phyloP scores from a whole-genome alignment of 2,888 invertebrate species.

The Pristionchus fissidentatus region DNA sequence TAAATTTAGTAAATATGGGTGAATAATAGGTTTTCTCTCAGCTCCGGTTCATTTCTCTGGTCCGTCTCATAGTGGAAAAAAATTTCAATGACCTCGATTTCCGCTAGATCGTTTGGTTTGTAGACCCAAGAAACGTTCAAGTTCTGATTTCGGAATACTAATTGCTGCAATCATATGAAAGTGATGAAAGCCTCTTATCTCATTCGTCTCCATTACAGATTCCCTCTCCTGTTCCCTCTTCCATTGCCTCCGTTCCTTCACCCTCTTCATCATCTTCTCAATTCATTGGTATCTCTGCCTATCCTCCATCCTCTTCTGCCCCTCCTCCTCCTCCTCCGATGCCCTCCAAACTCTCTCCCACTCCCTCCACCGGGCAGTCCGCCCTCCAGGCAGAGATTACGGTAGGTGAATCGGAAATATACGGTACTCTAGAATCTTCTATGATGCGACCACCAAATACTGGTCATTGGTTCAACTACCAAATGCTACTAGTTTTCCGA shows the following conservation, averaged over 20 bases:
- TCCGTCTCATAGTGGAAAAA: too few species aligned
- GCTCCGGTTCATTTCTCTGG: too few species aligned
- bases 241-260: neutral
- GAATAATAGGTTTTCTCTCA: too few species aligned
- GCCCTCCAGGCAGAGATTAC: slow-evolving; percentile 19
- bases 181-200: too few species aligned
- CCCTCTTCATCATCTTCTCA: neutral
- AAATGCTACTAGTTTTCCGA: too few species aligned
- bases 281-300: slow-evolving; percentile 26
- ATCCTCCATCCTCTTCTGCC: neutral
- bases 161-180: too few species aligned
- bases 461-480: neutral
- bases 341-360: slow-evolving; percentile 9
- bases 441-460: neutral
- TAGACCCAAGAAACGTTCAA: too few species aligned
- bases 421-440: neutral
- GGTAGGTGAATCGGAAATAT: neutral
- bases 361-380: neutral
- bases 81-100: too few species aligned
- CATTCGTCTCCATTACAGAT: neutral
- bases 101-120: too few species aligned
- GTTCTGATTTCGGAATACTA: neutral
- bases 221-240: neutral
- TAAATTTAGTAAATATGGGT: too few species aligned
- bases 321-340: slow-evolving; percentile 37